Evolutionary conservation across 2,888 invertebrate species (phyloP), one percentile per base, ranked within the genome.

Genomic region (Drosophila atripex): DNA sequence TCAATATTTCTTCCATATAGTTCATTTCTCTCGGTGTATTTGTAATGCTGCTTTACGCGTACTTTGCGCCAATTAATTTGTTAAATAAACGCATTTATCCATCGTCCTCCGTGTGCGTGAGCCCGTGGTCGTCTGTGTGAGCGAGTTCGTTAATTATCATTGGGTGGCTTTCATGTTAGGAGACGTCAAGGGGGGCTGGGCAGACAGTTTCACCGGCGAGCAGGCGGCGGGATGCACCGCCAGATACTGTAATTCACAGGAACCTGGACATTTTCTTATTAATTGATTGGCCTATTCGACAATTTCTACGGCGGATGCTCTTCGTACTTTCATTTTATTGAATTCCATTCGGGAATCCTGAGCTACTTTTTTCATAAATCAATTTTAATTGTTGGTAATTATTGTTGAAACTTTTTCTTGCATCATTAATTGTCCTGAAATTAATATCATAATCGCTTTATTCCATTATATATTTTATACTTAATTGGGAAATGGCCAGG

Each of bases 341-440:
- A 82, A 84, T 86, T 84, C 65, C 75, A 71, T 68, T 23, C 30
- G 14, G 28, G 46, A 35, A 38, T 45, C 30, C 25, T 23, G 14
- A 12, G 12, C 28, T 14, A n/a, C 35, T 18, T 51, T 75, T 76
- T 83, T 66, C 78, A 83, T 90, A 89, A 90, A 89, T 89, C 89
- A 88, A 80, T 76, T 89, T 89, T 89, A 88, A 89, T 89, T 88
- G 86, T 77, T 74, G 86, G 86, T 83, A 89, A 89, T 89, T 89
- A 88, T 87, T 76, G 80, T 73, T 72, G 75, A 76, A 71, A 76
- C 71, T 64, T 60, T 77, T 60, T 61, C 65, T 71, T 66, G 50
- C 68, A 71, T 66, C 73, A 71, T 87, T 87, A 87, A 83, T 85
- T 83, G 76, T 58, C 53, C 76, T 73, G 79, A 66, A 80, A 73